These are phyloP conservation scores for Helostoma temminkii DNA, from an alignment of 2,797 vertebrate genomes.

Conservation along the genomic window DNA sequence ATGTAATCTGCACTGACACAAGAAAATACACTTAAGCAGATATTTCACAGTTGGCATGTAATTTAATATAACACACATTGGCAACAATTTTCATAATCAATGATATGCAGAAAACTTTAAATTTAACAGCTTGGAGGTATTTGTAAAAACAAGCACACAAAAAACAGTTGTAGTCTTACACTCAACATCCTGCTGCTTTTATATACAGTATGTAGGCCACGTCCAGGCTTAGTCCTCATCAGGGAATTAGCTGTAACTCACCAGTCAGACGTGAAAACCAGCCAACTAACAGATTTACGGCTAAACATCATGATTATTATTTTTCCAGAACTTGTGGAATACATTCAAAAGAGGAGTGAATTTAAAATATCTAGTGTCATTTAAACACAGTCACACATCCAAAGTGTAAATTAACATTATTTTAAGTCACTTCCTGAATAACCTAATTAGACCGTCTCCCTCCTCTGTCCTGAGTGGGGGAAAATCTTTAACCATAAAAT, in stretches of 20 bases:
- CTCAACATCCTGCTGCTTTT: too few species aligned
- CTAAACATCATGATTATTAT: neutral
- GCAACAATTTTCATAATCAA: too few species aligned
- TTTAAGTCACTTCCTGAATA: conserved; percentile 1
- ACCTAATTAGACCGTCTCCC: neutral
- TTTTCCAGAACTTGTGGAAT: neutral
- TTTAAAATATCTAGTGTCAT: neutral
- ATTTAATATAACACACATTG: too few species aligned
- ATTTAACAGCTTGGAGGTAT: too few species aligned
- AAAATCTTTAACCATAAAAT: conserved; percentile 31
- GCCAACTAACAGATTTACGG: neutral
- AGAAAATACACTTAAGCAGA: too few species aligned
- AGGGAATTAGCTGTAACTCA: conserved; percentile 5
- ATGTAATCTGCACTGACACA: too few species aligned
- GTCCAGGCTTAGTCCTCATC: neutral
- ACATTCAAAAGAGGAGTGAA: neutral
- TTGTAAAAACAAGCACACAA: too few species aligned
- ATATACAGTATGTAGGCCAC: neutral
- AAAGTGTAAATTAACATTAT: neutral
- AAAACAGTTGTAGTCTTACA: neutral
- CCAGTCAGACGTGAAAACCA: conserved; percentile 14
- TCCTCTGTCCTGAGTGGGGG: neutral
- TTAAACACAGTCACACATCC: conserved; percentile 1
- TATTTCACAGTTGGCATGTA: too few species aligned
- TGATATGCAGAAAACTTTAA: too few species aligned